phyloP scores from a whole-genome alignment of 2,113 vertebrate species.

The Apodemus speciosus region DNA sequence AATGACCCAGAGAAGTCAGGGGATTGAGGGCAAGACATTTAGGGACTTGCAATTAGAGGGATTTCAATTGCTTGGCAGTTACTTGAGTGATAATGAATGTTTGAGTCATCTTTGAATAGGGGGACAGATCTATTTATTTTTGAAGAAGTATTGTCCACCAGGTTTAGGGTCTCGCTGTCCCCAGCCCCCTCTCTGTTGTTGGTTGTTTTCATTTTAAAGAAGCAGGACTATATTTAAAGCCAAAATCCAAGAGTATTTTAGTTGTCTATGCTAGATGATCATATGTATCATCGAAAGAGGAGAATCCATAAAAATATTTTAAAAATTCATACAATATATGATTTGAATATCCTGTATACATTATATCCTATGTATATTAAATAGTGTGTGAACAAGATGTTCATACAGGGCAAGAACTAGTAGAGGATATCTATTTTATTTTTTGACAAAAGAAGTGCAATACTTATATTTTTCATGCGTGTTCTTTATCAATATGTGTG shows the following conservation, averaged over 20 bases:
- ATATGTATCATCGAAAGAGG: constrained; percentile 4
- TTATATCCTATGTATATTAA: not conserved
- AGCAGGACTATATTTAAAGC: constrained; percentile 39
- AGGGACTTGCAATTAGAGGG: constrained; percentile 54
- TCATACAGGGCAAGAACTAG: constrained; percentile 56
- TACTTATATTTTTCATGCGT: constrained; percentile 56
- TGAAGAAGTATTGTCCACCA: constrained; percentile 49
- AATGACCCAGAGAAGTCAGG: constrained; percentile 69
- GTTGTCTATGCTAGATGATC: constrained; percentile 40
- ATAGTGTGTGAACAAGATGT: constrained; percentile 40
- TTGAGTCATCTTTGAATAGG: constrained; percentile 54
- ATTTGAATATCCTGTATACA: not conserved
- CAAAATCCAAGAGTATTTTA: constrained; percentile 29
- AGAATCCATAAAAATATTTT: constrained; percentile 39
- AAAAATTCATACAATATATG: not conserved
- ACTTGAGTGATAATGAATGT: constrained; percentile 62
- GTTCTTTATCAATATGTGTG: constrained; percentile 34
- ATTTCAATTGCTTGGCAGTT: constrained; percentile 64
- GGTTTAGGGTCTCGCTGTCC: constrained; percentile 20
- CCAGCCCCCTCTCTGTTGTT: not conserved
- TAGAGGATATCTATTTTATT: constrained; percentile 8
- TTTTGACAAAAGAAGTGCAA: constrained; percentile 14
- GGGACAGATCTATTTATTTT: constrained; percentile 59
- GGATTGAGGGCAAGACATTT: not conserved
- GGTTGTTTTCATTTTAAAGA: constrained; percentile 57